Percentiles rank a stretch among this genome's conserved stretches.
phyloP scores from a whole-genome alignment of 2,113 vertebrate genomes.

The Hyaena hyaena region DNA sequence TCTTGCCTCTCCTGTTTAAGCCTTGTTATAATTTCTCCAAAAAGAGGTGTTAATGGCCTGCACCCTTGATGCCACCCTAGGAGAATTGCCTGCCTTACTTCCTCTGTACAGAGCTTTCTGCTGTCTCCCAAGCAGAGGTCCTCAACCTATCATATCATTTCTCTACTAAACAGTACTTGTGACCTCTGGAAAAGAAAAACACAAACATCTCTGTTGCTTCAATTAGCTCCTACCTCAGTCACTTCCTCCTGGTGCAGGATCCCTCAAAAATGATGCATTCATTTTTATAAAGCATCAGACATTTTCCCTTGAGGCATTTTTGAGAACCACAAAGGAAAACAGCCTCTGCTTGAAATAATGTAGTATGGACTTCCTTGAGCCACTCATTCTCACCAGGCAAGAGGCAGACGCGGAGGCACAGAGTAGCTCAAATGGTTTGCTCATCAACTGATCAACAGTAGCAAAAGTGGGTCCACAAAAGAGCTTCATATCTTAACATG shows the following conservation, averaged over 20 bases:
- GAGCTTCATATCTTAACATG: not conserved
- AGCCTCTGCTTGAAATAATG: not conserved
- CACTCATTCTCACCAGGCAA: not conserved
- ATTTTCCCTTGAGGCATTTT: not conserved
- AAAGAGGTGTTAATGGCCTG: not conserved
- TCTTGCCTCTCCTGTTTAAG: not conserved
- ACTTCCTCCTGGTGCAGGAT: not conserved
- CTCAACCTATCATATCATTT: not conserved
- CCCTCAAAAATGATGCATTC: not conserved
- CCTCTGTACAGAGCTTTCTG: not conserved
- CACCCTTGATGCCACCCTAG: not conserved
- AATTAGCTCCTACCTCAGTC: not conserved
- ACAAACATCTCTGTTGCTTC: not conserved
- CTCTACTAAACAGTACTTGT: not conserved
- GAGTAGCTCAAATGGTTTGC: not conserved
- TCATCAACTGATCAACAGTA: no score
- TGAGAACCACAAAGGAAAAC: not conserved
- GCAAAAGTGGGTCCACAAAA: rapidly evolving
- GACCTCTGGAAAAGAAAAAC: not conserved
- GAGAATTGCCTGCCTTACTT: not conserved
- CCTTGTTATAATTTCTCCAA: not conserved
- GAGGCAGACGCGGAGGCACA: not conserved
- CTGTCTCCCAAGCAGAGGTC: not conserved
- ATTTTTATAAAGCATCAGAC: not conserved
- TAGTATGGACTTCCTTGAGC: rapidly evolving